Evolutionary conservation across 2,888 invertebrate genomes (phyloP).

Genomic region (Microplitis manilae): DNA sequence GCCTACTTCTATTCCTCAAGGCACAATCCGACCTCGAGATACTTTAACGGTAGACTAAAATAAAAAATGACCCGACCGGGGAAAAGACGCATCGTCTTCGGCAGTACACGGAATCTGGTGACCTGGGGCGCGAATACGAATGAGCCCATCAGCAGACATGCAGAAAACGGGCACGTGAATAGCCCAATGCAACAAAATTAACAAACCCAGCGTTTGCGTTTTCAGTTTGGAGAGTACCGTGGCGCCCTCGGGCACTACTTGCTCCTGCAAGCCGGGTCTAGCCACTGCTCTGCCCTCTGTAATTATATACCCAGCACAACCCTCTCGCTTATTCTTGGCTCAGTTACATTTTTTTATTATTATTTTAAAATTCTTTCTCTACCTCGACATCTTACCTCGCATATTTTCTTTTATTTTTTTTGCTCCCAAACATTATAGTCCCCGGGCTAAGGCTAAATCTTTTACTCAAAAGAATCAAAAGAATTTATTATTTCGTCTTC

Average conservation of each 20-base stretch:
- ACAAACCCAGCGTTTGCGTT: not conserved
- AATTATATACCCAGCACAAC: conserved; percentile 57
- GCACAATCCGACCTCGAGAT: conserved; percentile 28
- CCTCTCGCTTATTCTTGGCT: conserved; percentile 46
- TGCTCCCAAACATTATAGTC: too few species aligned
- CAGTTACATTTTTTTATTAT: conserved; percentile 14
- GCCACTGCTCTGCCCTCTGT: conserved; percentile 67
- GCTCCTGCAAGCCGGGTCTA: conserved; percentile 61
- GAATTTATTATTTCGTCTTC: too few species aligned
- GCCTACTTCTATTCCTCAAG: not conserved
- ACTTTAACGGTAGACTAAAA: conserved; percentile 41
- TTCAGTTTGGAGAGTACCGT: conserved; percentile 54
- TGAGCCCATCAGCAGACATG: conserved; percentile 52
- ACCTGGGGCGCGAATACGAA: conserved; percentile 67
- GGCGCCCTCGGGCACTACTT: conserved; percentile 61
- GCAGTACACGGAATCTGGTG: conserved; percentile 49
- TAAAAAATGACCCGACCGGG: conserved; percentile 27
- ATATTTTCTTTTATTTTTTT: too few species aligned
- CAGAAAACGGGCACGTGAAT: conserved; percentile 4
- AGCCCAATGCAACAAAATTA: conserved; percentile 33
- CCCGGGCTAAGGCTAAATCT: too few species aligned
- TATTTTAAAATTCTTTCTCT: not conserved
- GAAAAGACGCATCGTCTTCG: conserved; percentile 54
- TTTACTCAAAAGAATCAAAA: too few species aligned
- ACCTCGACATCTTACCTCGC: not conserved